Evolutionary conservation across 2,113 vertebrate genomes (phyloP).

Genomic region (Myotis yumanensis): DNA sequence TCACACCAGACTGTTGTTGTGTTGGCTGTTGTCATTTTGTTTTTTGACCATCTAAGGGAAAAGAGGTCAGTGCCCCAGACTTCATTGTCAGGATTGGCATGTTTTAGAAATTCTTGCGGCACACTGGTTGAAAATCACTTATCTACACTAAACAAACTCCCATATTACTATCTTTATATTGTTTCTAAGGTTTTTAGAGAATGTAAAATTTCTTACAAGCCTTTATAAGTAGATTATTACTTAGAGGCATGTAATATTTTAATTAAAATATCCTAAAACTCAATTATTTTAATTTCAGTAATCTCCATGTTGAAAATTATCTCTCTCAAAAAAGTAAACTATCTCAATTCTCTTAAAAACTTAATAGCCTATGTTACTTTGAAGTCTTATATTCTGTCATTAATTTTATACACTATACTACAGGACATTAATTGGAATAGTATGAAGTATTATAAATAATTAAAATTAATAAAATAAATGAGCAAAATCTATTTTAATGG

Average conservation of each 20-base stretch:
- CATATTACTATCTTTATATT: background rate
- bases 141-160: background rate
- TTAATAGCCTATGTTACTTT: background rate
- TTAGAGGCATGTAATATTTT: background rate
- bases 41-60: background rate
- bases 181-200: background rate
- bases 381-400: background rate
- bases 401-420: constrained; percentile 8
- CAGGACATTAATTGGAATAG: background rate
- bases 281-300: constrained; percentile 25
- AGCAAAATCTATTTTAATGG: background rate
- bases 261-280: background rate
- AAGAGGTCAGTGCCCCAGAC: background rate
- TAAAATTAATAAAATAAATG: constrained; percentile 29
- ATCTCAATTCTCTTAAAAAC: background rate
- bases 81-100: background rate
- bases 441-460: constrained; percentile 21
- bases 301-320: background rate
- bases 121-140: background rate
- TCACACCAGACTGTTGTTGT: background rate
- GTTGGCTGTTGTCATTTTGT: background rate
- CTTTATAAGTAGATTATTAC: background rate
- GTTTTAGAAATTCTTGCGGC: background rate
- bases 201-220: background rate
- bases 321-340: background rate